Conservation (phyloP, 2,113 vertebrate species). For the Anoura caudifer region DNA sequence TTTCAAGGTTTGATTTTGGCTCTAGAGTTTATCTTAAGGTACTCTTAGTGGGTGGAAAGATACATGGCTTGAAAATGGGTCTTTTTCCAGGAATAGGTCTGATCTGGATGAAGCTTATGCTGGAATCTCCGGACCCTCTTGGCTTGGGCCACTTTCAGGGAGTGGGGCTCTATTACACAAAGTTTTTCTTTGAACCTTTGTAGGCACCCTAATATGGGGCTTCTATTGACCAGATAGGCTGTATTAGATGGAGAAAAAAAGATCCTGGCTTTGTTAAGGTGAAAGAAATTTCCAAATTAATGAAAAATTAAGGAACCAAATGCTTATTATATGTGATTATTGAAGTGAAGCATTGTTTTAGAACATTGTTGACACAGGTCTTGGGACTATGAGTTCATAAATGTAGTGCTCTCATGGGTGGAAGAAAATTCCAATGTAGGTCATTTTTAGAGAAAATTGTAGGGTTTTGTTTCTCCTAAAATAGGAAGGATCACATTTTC, state of each 20-base stretch:
- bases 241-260: background rate
- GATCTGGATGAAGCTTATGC: background rate
- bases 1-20: background rate
- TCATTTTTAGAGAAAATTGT: constrained; percentile 49
- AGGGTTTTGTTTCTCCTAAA: constrained; percentile 34
- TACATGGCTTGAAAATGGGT: background rate
- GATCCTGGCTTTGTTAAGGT: background rate
- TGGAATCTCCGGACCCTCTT: background rate
- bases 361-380: constrained; percentile 20
- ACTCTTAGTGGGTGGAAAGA: background rate
- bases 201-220: background rate
- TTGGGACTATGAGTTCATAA: constrained; percentile 27
- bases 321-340: constrained; percentile 18
- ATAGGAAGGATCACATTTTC: constrained; percentile 34
- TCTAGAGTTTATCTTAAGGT: background rate
- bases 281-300: constrained; percentile 1
- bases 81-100: background rate
- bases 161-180: background rate
- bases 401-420: constrained; percentile 20
- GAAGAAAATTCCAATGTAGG: constrained; percentile 52
- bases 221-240: background rate
- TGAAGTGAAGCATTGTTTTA: constrained; percentile 37
- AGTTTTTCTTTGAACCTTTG: background rate
- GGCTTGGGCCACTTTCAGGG: background rate
- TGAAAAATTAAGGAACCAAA: constrained; percentile 19